Conservation (phyloP, 2,888 invertebrate species). For the Drosophila nr. perissopoda region DNA sequence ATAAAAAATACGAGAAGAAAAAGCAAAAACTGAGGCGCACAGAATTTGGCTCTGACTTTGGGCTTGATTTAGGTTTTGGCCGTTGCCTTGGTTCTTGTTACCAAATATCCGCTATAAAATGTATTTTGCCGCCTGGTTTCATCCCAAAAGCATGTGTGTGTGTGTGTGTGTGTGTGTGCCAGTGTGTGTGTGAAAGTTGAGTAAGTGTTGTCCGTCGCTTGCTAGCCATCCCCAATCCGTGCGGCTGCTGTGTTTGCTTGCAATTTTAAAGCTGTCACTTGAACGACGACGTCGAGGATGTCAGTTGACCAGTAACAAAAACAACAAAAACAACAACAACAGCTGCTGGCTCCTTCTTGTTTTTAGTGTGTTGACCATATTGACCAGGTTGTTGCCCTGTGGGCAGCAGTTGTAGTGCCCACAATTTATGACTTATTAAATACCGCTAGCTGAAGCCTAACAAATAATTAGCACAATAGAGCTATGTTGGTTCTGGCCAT, state of each 20-base stretch:
- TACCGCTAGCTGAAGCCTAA: constrained; percentile 2
- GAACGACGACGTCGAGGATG: constrained; percentile 44
- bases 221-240: constrained; percentile 21
- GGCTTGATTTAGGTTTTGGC: constrained; percentile 33
- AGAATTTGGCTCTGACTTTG: constrained; percentile 31
- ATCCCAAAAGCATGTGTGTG: constrained; percentile 12
- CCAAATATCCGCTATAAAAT: constrained; percentile 49
- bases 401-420: not conserved
- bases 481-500: constrained; percentile 11
- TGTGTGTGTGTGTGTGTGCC: constrained; percentile 10
- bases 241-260: constrained; percentile 33
- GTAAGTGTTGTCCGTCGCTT: constrained; percentile 27
- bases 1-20: not conserved
- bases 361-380: constrained; percentile 31
- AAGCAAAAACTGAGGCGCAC: constrained; percentile 16
- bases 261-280: constrained; percentile 50
- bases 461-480: constrained; percentile 23
- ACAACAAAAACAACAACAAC: constrained; percentile 13
- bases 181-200: constrained; percentile 38
- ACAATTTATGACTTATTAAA: constrained; percentile 9
- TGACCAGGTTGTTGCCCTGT: constrained; percentile 44
- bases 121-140: constrained; percentile 45
- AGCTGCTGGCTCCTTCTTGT: constrained; percentile 32
- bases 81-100: constrained; percentile 44
- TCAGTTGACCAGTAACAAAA: constrained; percentile 36